Conservation (phyloP, 2,113 vertebrate genomes). For the Tauraco erythrolophus region DNA sequence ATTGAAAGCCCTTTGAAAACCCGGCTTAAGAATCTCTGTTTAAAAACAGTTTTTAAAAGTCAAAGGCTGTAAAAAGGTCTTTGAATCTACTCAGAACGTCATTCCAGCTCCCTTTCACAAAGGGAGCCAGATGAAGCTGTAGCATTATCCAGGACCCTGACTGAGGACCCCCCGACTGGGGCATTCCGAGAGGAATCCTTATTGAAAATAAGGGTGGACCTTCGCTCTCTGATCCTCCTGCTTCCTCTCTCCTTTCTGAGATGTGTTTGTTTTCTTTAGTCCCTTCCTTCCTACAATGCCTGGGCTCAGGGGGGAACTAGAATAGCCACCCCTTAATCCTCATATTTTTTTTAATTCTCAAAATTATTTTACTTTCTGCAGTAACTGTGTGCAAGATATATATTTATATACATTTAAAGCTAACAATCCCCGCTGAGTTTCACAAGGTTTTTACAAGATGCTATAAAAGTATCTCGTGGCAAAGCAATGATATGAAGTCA, state of each 20-base stretch:
- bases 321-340: neutral
- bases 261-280: neutral
- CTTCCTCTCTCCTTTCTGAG: neutral
- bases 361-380: neutral
- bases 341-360: neutral
- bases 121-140: neutral
- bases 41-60: neutral
- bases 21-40: neutral
- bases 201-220: neutral
- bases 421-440: neutral
- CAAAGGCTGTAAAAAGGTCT: neutral
- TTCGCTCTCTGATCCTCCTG: neutral
- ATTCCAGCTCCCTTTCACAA: neutral
- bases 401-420: neutral
- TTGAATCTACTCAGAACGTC: fast-evolving
- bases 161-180: neutral
- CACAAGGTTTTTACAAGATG: neutral
- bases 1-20: neutral
- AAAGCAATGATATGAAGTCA: neutral
- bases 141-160: neutral
- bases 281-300: neutral
- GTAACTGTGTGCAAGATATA: neutral
- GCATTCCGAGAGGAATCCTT: neutral
- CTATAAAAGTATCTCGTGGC: neutral
- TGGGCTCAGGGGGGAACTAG: neutral